Evolutionary conservation across 2,797 vertebrate genomes (phyloP).

Genomic region (Hydrolagus colliei): DNA sequence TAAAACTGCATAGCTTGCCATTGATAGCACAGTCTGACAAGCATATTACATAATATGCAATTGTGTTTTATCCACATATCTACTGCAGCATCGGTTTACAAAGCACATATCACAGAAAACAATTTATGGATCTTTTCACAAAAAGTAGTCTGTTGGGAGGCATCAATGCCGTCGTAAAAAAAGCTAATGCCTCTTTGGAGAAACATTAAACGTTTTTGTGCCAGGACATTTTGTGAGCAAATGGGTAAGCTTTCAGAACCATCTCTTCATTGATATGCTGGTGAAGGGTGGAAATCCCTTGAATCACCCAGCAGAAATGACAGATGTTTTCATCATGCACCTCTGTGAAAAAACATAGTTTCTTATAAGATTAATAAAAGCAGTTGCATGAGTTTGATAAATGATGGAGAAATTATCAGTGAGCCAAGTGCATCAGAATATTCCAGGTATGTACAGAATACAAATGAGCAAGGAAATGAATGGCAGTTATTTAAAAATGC

Average conservation of each 20-base stretch:
- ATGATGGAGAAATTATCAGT: slow-evolving; percentile 20
- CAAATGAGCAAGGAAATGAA: neutral
- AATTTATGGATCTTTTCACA: slow-evolving; percentile 31
- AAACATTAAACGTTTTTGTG: neutral
- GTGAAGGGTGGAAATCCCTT: slow-evolving; percentile 14
- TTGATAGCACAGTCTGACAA: no score
- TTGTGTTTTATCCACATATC: neutral
- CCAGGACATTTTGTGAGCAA: neutral
- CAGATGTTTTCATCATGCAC: slow-evolving; percentile 29
- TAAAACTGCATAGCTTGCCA: no score
- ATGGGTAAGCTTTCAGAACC: neutral
- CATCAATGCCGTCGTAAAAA: slow-evolving; percentile 24
- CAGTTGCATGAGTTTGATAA: slow-evolving; percentile 19
- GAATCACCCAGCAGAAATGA: slow-evolving; percentile 25
- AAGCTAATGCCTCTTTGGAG: slow-evolving; percentile 15
- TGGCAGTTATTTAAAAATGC: neutral
- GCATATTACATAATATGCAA: neutral
- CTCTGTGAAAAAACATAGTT: slow-evolving; percentile 25
- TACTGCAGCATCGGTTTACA: slow-evolving; percentile 11
- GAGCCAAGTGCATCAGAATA: slow-evolving; percentile 15
- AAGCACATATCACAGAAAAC: slow-evolving; percentile 27
- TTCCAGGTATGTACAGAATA: neutral
- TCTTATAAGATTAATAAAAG: slow-evolving; percentile 29
- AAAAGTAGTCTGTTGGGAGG: slow-evolving; percentile 11
- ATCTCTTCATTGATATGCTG: slow-evolving; percentile 26